These are phyloP conservation scores for Sebastes steindachneri DNA, from an alignment of 2,797 vertebrate species.

Conservation along the genomic window DNA sequence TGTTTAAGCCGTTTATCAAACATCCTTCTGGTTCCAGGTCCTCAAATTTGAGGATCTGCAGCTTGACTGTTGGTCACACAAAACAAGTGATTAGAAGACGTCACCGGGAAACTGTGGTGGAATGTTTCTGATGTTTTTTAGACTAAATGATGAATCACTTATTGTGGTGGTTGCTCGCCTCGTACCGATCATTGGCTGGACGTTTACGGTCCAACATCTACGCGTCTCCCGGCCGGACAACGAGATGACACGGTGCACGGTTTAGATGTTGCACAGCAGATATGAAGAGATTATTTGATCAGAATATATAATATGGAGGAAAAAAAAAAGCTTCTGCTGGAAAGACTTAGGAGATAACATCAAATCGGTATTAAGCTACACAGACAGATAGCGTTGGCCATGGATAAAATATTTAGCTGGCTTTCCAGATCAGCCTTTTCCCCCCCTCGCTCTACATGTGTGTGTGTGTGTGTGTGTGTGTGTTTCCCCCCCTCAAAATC, in stretches of 20 bases:
- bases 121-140: neutral
- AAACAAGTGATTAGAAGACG: neutral
- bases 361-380: constrained; percentile 71
- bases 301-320: constrained; percentile 39
- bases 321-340: constrained; percentile 38
- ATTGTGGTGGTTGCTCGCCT: neutral
- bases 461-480: neutral
- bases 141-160: neutral
- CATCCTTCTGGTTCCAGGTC: neutral
- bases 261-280: constrained; percentile 26
- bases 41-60: neutral
- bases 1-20: neutral
- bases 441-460: constrained; percentile 16
- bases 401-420: constrained; percentile 66
- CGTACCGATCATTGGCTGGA: neutral
- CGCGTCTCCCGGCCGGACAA: neutral
- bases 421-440: constrained; percentile 61
- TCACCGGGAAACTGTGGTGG: neutral
- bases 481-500: constrained; percentile 34
- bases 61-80: too few species aligned
- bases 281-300: constrained; percentile 57
- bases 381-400: constrained; percentile 45
- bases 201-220: neutral
- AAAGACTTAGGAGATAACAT: constrained; percentile 75
- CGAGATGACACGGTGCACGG: neutral